phyloP scores from a whole-genome alignment of 92 coral and sea anemone species.

The Bergia sp. region DNA sequence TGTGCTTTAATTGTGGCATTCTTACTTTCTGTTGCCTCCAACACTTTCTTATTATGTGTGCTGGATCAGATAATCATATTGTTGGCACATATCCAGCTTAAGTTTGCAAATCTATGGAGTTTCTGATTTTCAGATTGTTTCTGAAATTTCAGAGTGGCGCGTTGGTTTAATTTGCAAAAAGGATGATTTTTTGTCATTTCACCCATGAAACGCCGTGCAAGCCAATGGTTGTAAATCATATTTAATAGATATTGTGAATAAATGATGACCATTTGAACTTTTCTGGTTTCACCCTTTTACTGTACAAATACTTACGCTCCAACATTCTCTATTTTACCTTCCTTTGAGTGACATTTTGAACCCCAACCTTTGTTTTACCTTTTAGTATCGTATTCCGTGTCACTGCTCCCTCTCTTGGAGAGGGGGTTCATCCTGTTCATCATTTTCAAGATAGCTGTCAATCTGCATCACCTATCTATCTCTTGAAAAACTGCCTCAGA shows the following conservation, averaged over 20 bases:
- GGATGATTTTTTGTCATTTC: not conserved
- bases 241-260: too few species aligned
- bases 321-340: not conserved
- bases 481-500: not conserved
- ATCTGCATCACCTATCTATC: not conserved
- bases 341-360: not conserved
- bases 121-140: too few species aligned
- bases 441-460: not conserved
- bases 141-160: too few species aligned
- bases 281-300: not conserved
- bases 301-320: not conserved
- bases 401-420: not conserved
- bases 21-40: not conserved
- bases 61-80: not conserved
- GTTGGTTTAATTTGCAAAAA: not conserved
- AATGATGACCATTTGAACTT: too few species aligned
- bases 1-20: not conserved
- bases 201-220: not conserved
- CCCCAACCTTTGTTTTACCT: not conserved
- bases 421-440: not conserved
- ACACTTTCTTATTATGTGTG: too few species aligned
- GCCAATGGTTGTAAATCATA: not conserved
- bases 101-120: too few species aligned
- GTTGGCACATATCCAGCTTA: too few species aligned
- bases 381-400: not conserved